These are phyloP conservation scores for Mus pahari DNA, from an alignment of 2,113 vertebrate species.

Conservation along the genomic window DNA sequence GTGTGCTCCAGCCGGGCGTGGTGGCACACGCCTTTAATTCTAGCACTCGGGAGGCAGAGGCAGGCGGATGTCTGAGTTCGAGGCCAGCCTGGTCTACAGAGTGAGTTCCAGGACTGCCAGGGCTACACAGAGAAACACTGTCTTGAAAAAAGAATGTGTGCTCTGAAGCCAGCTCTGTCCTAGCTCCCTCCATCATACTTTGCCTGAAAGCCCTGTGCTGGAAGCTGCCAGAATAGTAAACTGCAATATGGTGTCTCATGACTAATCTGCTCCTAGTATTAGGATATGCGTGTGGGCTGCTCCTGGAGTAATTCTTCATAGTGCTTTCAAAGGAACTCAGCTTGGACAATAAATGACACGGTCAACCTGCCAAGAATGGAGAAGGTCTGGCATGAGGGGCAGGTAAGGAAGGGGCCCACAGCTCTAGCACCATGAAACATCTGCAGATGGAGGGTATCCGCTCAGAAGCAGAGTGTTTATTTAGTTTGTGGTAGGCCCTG, in stretches of 20 bases:
- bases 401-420: not conserved
- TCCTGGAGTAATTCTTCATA: not conserved
- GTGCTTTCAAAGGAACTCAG: not conserved
- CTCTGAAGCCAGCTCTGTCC: not conserved
- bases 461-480: not conserved
- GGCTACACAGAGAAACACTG: no score
- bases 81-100: no score
- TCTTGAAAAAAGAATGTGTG: not conserved
- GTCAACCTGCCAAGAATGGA: not conserved
- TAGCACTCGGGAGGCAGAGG: no score
- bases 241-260: not conserved
- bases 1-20: no score
- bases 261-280: not conserved
- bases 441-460: not conserved
- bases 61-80: no score
- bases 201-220: not conserved
- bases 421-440: not conserved
- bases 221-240: not conserved
- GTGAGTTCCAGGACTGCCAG: no score
- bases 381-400: no score
- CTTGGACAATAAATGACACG: not conserved
- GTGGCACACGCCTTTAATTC: no score
- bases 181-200: not conserved
- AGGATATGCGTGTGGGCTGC: not conserved
- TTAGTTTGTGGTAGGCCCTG: not conserved